phyloP scores from a whole-genome alignment of 2,888 invertebrate genomes.

The Cephus rjabovi region DNA sequence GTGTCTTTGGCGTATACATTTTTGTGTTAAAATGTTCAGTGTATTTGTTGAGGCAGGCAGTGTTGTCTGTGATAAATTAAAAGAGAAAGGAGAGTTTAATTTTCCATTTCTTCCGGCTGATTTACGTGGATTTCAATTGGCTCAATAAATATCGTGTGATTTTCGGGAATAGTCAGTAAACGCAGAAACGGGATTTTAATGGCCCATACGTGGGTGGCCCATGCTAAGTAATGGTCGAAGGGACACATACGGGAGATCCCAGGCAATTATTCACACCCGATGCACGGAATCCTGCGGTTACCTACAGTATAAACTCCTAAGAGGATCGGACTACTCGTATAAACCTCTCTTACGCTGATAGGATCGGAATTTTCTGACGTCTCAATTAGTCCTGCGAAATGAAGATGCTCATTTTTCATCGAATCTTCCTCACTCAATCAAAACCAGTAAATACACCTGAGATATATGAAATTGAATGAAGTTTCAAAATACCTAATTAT shows the following conservation, averaged over 20 bases:
- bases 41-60: background rate
- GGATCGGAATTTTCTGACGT: constrained; percentile 21
- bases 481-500: background rate
- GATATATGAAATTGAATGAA: background rate
- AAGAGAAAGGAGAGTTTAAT: background rate
- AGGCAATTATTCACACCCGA: constrained; percentile 6
- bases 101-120: background rate
- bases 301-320: background rate
- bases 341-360: constrained; percentile 12
- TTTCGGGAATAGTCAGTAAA: background rate
- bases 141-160: background rate
- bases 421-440: background rate
- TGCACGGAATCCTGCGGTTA: background rate
- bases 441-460: background rate
- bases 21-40: background rate
- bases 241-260: background rate
- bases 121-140: background rate
- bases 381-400: constrained; percentile 16
- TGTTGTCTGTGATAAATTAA: background rate
- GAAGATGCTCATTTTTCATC: background rate
- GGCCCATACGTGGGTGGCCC: background rate
- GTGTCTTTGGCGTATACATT: background rate
- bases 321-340: background rate
- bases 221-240: background rate
- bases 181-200: background rate